Conservation (phyloP, 2,888 invertebrate genomes). For the Cantharis flavilabris region DNA sequence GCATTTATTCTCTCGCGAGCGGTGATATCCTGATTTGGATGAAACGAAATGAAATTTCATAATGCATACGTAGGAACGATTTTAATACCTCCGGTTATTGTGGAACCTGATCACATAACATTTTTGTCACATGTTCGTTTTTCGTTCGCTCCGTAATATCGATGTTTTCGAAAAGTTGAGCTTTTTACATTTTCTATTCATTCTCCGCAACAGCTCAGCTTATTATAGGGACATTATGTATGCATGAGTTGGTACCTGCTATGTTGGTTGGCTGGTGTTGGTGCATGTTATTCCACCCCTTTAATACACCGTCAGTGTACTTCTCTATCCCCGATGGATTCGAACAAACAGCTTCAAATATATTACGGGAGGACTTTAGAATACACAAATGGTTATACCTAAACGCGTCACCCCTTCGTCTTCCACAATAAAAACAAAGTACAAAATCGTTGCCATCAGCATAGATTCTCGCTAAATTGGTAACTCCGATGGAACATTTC, state of each 20-base stretch:
- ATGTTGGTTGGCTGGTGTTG: background rate
- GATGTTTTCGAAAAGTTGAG: background rate
- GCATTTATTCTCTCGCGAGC: background rate
- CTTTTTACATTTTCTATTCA: conserved; percentile 4
- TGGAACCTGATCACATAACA: background rate
- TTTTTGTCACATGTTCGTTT: background rate
- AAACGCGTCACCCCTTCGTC: background rate
- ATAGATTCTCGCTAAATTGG: background rate
- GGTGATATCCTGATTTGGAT: background rate
- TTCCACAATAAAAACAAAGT: background rate
- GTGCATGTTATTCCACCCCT: conserved; percentile 1
- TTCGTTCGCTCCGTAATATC: background rate
- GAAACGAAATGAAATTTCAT: background rate
- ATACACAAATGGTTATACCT: background rate
- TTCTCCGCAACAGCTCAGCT: conserved; percentile 9
- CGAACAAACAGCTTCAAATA: background rate
- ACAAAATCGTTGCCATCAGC: background rate
- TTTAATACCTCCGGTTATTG: background rate
- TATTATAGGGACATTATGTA: conserved; percentile 14
- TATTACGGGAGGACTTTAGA: background rate
- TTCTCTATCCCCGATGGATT: background rate
- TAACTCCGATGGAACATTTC: background rate
- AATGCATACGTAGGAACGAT: background rate
- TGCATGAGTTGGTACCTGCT: conserved; percentile 18
- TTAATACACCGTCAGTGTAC: background rate